Evolutionary conservation across 2,888 invertebrate species (phyloP).

Genomic region (Geotrupes spiniger): DNA sequence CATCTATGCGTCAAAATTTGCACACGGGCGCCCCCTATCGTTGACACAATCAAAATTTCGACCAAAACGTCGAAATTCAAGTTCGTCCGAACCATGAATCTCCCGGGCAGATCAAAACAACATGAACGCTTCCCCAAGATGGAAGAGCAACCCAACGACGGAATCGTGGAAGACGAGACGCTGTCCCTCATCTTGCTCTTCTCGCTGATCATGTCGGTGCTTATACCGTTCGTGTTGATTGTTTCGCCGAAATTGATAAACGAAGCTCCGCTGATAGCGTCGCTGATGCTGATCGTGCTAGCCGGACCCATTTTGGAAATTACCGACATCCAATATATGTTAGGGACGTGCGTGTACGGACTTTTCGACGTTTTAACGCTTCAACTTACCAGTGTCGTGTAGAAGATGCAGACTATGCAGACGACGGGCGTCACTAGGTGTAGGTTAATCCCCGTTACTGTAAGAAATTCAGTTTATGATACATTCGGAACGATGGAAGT

Average conservation of each 20-base stretch:
- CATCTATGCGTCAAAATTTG: too few species aligned
- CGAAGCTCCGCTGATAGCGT: constrained; percentile 30
- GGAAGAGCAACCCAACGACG: constrained; percentile 9
- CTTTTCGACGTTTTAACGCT: too few species aligned
- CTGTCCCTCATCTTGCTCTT: constrained; percentile 33
- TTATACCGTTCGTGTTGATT: constrained; percentile 33
- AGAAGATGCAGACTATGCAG: constrained; percentile 87
- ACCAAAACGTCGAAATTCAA: too few species aligned
- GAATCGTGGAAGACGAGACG: constrained; percentile 33
- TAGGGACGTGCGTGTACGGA: too few species aligned
- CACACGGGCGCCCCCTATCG: too few species aligned
- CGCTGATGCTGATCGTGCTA: constrained; percentile 26
- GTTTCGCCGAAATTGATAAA: constrained; percentile 31
- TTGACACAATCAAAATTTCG: too few species aligned
- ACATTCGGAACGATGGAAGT: constrained; percentile 9
- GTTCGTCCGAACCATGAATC: too few species aligned
- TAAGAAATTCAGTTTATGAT: constrained; percentile 34
- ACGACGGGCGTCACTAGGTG: constrained; percentile 77
- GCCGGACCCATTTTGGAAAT: constrained; percentile 31
- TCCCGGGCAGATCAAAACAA: too few species aligned
- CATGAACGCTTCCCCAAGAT: neutral
- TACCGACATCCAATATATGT: too few species aligned
- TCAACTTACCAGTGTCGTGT: constrained; percentile 78
- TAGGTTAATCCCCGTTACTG: constrained; percentile 79
- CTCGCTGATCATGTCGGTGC: constrained; percentile 32